Evolutionary conservation across 1,140 invertebrate genomes (phyloP).

Genomic region (Drosophila setifemur): DNA sequence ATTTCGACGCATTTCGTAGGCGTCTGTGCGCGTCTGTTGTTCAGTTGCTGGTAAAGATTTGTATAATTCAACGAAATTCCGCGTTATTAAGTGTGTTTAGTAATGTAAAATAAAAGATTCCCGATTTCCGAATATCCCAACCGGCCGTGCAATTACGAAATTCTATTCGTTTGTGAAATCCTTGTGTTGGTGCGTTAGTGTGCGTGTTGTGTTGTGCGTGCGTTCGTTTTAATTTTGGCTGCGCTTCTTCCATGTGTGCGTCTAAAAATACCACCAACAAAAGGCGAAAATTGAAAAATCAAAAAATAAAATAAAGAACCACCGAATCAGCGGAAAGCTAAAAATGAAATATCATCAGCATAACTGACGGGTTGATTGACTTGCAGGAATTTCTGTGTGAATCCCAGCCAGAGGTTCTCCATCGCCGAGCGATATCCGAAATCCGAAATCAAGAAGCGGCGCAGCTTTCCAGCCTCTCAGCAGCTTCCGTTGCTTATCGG

Average conservation of each 20-base stretch:
- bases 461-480: too few relatives aligned
- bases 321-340: constrained; percentile 35
- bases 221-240: constrained; percentile 40
- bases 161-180: constrained; percentile 33
- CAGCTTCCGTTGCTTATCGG: constrained; percentile 41
- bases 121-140: constrained; percentile 16
- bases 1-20: constrained; percentile 16
- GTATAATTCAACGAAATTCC: constrained; percentile 17
- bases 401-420: constrained; percentile 14
- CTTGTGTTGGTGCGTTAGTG: constrained; percentile 21
- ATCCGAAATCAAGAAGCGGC: constrained; percentile 10
- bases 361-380: constrained; percentile 73
- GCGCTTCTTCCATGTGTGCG: constrained; percentile 57
- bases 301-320: constrained; percentile 8
- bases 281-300: constrained; percentile 25
- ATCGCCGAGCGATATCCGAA: constrained; percentile 4
- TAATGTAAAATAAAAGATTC: constrained; percentile 1
- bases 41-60: constrained; percentile 8
- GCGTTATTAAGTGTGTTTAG: constrained; percentile 32
- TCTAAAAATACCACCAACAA: constrained; percentile 62
- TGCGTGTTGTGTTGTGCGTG: constrained; percentile 19
- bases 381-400: constrained; percentile 59
- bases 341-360: constrained; percentile 44
- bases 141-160: constrained; percentile 69
- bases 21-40: background rate